phyloP scores from a whole-genome alignment of 2,888 invertebrate species.

The Dolichopus griseipennis region DNA sequence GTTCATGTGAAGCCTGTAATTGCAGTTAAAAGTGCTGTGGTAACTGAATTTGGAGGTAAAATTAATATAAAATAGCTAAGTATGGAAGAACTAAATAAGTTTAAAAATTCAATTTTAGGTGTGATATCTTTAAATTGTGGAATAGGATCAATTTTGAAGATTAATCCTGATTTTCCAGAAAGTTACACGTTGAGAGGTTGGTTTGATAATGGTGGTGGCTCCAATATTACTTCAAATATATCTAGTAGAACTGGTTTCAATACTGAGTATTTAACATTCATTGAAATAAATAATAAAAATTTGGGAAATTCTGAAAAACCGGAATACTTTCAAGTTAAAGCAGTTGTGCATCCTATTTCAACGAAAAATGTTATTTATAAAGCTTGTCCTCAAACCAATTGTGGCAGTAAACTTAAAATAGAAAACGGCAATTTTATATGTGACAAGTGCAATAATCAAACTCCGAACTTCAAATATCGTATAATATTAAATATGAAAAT shows the following conservation, averaged over 20 bases:
- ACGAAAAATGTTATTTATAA: slow-evolving; percentile 81
- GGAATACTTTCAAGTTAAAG: slow-evolving; percentile 73
- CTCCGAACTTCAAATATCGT: slow-evolving; percentile 76
- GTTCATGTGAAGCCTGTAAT: slow-evolving; percentile 69
- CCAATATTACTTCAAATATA: slow-evolving; percentile 54
- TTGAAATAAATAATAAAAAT: slow-evolving; percentile 61
- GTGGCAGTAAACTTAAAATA: slow-evolving; percentile 90
- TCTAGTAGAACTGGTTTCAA: slow-evolving; percentile 51
- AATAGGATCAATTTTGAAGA: slow-evolving; percentile 54
- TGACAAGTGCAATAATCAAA: slow-evolving; percentile 87
- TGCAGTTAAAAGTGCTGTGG: slow-evolving; percentile 71
- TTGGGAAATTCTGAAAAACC: slow-evolving; percentile 67
- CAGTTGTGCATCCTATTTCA: slow-evolving; percentile 66
- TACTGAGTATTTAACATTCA: slow-evolving; percentile 66
- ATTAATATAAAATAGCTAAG: no score
- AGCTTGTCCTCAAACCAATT: slow-evolving; percentile 79
- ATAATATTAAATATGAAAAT: slow-evolving; percentile 73
- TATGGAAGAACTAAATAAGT: no score
- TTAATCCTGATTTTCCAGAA: slow-evolving; percentile 84
- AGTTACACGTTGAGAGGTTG: slow-evolving; percentile 81
- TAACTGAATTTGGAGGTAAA: slow-evolving; percentile 65
- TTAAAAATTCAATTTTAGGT: slow-evolving; percentile 42
- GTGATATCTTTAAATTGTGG: slow-evolving; percentile 60
- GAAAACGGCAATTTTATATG: slow-evolving; percentile 84
- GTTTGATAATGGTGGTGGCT: slow-evolving; percentile 73